Base-by-base conservation (phyloP, 2,888 invertebrate genomes). In the Lymantria dispar region DNA sequence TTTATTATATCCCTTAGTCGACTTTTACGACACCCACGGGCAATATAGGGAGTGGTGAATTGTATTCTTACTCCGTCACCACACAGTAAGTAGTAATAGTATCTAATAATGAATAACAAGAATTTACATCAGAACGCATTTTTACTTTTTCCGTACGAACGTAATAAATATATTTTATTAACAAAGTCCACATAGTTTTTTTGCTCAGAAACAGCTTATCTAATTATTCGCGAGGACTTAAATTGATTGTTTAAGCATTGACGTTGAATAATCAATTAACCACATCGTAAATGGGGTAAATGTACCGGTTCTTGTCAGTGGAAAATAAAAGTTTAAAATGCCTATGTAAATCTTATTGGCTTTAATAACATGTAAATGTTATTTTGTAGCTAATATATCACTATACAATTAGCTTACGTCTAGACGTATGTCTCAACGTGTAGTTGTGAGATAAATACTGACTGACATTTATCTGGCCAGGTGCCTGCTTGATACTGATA, bases 401-500 rank as follows among this genome's bases (percentile, higher is more conserved):
- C 67, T 60, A 62, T 66, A 77, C 76, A 78, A 80, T 80, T 81
- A 82, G 74, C 70, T 48, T 62, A 52, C 41, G 67, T 67, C 67
- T 63, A 69, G 67, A 68, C 67, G 56, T 58, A 62, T 56, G 60
- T 74, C 71, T 71, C 72, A 70, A 60, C 67, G 61, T 70, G 60
- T 64, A 54, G 63, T 70, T 64, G 62, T 60, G 62, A 75, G 74
- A 81, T 80, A 78, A 78, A 80, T 78, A 72, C 70, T 62, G 64
- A 57, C 67, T 69, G 74, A 71, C 78, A 70, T 71, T 62, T 56
- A 66, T 70, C 71, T 72, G 72, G 68, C 71, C 70, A 72, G 73
- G 62, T 71, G 78, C 69, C 76, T 78, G 76, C 45, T 67, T 67
- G 61, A 59, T 59, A 54, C 72, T 76, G 80, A 79, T 83, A 83